Evolutionary conservation across 2,888 invertebrate species (phyloP), one percentile per base, ranked within the genome.

Genomic region (Arge pagana): DNA sequence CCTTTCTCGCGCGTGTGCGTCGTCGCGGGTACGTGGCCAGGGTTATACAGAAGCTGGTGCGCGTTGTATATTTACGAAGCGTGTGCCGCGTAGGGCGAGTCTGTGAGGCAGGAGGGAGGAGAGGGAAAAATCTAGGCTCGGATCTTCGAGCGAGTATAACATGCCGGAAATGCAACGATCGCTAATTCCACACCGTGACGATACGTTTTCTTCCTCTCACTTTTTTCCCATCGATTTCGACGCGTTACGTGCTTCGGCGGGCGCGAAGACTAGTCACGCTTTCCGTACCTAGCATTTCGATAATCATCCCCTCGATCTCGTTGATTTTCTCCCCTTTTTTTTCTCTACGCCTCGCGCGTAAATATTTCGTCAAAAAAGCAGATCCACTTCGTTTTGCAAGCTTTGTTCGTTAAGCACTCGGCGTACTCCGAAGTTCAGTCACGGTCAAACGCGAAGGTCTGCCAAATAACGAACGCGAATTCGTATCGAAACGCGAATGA

Each of bases 131-230:
- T 26, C 28, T 42, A 30, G 30, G 31, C 42, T 13, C 8, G 13
- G 18, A 30, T 28, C 31, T 31, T 30, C 18, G 42, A 42, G 42
- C 4, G 28, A n/a, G 8, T 30, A 30, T 42, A 41, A 23, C n/a
- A n/a, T 40, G 26, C 42, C 42, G 42, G 42, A 42, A 42, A 26
- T 42, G 16, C 31, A 42, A 28, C 30, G 42, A 42, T 30, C 26
- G 30, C 42, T 42, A 30, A 42, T 28, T 42, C 42, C 19, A 42
- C 42, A 42, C 42, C 42, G 18, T 19, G 30, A 30, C n/a, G 26
- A 42, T n/a, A n/a, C n/a, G n/a, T n/a, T n/a, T n/a, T n/a, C n/a
- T 54, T 53, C 54, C 58, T 48, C 24, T 13, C 36, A 50, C 41
- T 26, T 26, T 41, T 31, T 39, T 31, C 26, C 48, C 45, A 51